Conservation (phyloP, 2,113 vertebrate genomes). For the Sceloporus tristichus region DNA sequence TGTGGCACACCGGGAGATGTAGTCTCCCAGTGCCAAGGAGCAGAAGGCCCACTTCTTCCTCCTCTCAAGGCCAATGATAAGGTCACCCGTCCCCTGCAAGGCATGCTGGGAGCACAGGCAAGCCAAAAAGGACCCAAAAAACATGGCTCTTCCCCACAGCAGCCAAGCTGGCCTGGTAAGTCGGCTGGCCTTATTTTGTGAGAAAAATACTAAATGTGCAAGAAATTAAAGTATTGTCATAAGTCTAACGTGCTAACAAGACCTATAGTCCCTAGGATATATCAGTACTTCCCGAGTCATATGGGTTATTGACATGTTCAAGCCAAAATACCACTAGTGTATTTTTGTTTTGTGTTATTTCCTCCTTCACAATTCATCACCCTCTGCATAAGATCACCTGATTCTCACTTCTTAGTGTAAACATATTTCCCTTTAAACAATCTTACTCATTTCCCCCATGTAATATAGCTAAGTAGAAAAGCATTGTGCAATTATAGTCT, state of each 20-base stretch:
- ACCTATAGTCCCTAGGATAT: not conserved
- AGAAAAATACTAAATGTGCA: not conserved
- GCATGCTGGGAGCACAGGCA: too few relatives aligned
- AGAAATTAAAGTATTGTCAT: not conserved
- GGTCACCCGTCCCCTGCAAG: too few relatives aligned
- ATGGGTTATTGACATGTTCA: not conserved
- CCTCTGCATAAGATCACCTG: not conserved
- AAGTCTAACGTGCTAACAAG: not conserved
- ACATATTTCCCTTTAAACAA: not conserved
- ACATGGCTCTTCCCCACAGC: too few relatives aligned
- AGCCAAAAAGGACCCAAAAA: too few relatives aligned
- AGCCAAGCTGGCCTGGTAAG: too few relatives aligned
- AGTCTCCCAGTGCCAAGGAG: too few relatives aligned
- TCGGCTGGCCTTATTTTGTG: not conserved
- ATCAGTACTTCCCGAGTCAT: not conserved
- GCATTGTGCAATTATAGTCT: not conserved
- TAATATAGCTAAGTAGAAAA: conserved; percentile 6
- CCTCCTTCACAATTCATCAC: not conserved
- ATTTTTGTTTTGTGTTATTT: not conserved
- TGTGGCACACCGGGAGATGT: too few relatives aligned
- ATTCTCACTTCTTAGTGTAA: not conserved
- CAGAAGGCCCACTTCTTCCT: too few relatives aligned
- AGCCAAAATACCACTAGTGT: not conserved
- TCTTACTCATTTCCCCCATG: not conserved
- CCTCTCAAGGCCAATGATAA: too few relatives aligned